Base-by-base conservation (phyloP, 2,797 vertebrate species). In the Smutsia temminckii region DNA sequence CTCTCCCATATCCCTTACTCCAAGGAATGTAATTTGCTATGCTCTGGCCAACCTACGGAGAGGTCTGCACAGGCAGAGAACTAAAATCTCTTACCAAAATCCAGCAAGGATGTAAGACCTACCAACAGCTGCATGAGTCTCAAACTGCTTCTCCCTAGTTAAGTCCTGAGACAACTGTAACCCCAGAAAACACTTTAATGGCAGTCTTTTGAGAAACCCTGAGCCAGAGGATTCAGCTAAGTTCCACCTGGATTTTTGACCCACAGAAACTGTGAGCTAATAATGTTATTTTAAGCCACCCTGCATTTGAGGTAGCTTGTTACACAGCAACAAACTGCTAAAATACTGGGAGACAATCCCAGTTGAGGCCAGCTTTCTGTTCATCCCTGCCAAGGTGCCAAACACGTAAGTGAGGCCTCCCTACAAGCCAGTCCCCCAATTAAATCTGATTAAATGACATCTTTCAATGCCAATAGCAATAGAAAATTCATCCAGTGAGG, bases 221-320 rank as follows among this genome's bases (percentile, higher is more conserved):
- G 40, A 78, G 13, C 10, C 49, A 57, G 57, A 91, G 6, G 4
- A 83, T 27, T 10, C 51, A 63, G 13, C 29, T 57, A 71, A 78
- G 32, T 40, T 72, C n/a, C 23, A 83, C 6, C 4, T 72, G 21
- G 79, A 89, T 59, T 86, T 68, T 8, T 83, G 20, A 34, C 6
- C 23, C 32, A 57, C 14, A 85, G 66, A 78, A 93, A 74, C 42
- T 80, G 0, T 1, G 3, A 87, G 7, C 34, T 49, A 85, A 59
- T 27, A 74, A 75, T 77, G 25, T 68, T 17, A 72, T 68, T 69
- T 78, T 83, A 96, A 94, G 46, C 2, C 17, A 81, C 27, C 74
- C 21, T n/a, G 34, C 86, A 78, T 59, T 23, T 7, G 8, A 23
- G 20, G 7, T 79, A 66, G 3, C 40, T 86, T 21, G 7, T 63